A percentile compares a stretch with the other conserved stretches of the same genome.
Conservation (phyloP, 2,797 vertebrate genomes). For the Momotus momota region DNA sequence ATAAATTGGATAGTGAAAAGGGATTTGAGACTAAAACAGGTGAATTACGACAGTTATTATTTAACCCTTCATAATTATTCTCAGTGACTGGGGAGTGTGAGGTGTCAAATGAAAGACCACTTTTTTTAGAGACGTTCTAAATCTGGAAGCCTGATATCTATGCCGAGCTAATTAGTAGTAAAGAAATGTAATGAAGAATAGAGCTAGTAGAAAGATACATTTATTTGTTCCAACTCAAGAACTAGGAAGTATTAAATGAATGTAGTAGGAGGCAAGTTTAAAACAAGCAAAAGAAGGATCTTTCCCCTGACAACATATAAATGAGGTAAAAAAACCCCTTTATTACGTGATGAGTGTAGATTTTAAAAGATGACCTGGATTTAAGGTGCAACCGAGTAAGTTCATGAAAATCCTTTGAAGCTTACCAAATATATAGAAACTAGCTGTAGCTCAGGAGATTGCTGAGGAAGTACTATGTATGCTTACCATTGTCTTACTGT, state of each 20-base stretch:
- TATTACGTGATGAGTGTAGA: background rate
- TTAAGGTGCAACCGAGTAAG: background rate
- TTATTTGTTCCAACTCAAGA: background rate
- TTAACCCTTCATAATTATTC: background rate
- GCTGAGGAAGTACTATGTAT: background rate
- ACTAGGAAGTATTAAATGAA: background rate
- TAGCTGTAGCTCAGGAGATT: background rate
- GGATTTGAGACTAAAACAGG: background rate
- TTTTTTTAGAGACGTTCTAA: background rate
- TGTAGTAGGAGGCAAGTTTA: background rate
- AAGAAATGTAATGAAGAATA: background rate
- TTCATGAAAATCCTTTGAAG: background rate
- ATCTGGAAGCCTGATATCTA: background rate
- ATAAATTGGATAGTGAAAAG: background rate
- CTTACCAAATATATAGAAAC: background rate
- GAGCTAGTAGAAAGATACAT: background rate
- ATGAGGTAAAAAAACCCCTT: background rate
- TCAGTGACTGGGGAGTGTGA: background rate
- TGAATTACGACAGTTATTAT: background rate
- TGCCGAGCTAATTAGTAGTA: background rate
- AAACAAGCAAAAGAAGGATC: background rate
- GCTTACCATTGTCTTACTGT: background rate
- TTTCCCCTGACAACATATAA: background rate
- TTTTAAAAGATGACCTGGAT: background rate
- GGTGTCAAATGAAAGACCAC: background rate